Conservation (phyloP, 2,888 invertebrate species). For the Carcina quercana region DNA sequence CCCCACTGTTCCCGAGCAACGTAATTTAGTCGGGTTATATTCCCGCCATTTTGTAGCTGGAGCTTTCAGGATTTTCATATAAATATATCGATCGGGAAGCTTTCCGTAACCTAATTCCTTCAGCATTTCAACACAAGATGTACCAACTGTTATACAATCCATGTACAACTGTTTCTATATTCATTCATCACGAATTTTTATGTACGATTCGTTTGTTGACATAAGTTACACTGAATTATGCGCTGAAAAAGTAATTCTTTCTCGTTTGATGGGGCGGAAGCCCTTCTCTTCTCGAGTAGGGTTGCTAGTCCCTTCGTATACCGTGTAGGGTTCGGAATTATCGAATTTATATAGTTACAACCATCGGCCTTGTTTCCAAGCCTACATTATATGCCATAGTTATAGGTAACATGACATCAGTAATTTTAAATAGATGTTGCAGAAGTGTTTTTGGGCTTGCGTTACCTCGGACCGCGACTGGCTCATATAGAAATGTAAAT, state of each 20-base stretch:
- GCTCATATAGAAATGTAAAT: no score
- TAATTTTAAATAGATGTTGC: slow-evolving; percentile 58
- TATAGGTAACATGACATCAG: slow-evolving; percentile 51
- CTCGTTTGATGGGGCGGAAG: slow-evolving; percentile 11
- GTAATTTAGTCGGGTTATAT: slow-evolving; percentile 43
- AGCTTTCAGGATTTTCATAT: slow-evolving; percentile 39
- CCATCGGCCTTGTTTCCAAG: slow-evolving; percentile 48
- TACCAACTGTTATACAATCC: slow-evolving; percentile 21
- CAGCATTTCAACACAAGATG: slow-evolving; percentile 30
- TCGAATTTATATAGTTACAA: slow-evolving; percentile 29
- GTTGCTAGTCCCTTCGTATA: slow-evolving; percentile 12
- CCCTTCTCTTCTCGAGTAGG: slow-evolving; percentile 5
- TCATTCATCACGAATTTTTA: slow-evolving; percentile 6
- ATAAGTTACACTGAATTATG: slow-evolving; percentile 21
- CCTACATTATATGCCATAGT: slow-evolving; percentile 41
- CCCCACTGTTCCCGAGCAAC: slow-evolving; percentile 35
- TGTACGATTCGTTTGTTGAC: slow-evolving; percentile 40
- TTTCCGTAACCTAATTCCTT: slow-evolving; percentile 52
- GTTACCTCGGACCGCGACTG: no score
- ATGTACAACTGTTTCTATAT: slow-evolving; percentile 14
- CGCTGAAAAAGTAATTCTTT: slow-evolving; percentile 17
- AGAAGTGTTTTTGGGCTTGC: slow-evolving; percentile 1
- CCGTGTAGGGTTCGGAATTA: slow-evolving; percentile 16
- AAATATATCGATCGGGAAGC: slow-evolving; percentile 68
- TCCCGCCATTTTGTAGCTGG: slow-evolving; percentile 61